Conservation (phyloP, 2,888 invertebrate genomes). For the Erynnis tages region DNA sequence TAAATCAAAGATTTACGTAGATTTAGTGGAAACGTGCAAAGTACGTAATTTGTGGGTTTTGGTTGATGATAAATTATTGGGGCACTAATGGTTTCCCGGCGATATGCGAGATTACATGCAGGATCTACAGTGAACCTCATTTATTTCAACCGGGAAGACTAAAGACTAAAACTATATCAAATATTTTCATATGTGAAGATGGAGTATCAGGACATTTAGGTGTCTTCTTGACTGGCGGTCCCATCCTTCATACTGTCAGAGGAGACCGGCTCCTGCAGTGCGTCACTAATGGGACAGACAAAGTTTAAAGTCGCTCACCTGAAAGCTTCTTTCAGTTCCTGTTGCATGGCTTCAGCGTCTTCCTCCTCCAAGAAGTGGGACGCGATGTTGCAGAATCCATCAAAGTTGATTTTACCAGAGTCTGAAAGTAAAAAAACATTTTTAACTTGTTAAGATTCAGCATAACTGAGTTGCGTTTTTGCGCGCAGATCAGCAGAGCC, state of each 20-base stretch:
- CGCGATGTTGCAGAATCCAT: slow-evolving; percentile 95
- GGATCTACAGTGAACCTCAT: neutral
- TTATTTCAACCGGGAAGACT: no score
- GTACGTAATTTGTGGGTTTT: neutral
- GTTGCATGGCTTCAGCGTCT: slow-evolving; percentile 97
- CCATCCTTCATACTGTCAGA: no score
- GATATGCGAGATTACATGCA: slow-evolving; percentile 11
- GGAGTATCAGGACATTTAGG: no score
- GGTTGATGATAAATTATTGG: slow-evolving; percentile 6
- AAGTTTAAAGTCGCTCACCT: slow-evolving; percentile 72
- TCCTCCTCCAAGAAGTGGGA: slow-evolving; percentile 97
- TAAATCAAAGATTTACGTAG: no score
- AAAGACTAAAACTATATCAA: no score
- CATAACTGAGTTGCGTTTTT: no score
- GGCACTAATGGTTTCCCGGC: slow-evolving; percentile 8
- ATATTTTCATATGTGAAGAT: no score
- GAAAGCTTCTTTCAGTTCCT: slow-evolving; percentile 98
- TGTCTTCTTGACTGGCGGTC: no score
- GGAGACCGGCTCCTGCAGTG: no score
- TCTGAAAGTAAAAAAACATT: slow-evolving; percentile 68
- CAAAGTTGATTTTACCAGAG: slow-evolving; percentile 95
- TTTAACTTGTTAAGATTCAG: neutral
- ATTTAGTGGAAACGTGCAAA: neutral
- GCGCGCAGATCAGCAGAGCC: no score
- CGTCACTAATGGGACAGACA: no score